Percentiles rank a stretch among this genome's conserved stretches.
phyloP scores from a whole-genome alignment of 2,888 invertebrate genomes.

The Netelia inedita region DNA sequence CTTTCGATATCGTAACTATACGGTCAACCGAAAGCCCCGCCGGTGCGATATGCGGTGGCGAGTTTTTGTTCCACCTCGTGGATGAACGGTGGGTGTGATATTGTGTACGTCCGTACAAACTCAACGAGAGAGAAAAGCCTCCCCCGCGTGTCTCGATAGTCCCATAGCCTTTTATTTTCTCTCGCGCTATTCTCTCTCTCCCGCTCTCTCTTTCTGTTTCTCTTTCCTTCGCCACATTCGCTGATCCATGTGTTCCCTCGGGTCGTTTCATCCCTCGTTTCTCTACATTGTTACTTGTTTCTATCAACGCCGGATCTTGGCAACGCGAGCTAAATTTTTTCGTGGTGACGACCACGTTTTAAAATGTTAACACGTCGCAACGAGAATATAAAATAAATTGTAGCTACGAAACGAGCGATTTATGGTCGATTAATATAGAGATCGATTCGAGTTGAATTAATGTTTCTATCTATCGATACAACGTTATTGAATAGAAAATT shows the following conservation, averaged over 20 bases:
- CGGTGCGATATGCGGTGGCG: slow-evolving; percentile 46
- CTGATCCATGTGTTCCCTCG: slow-evolving; percentile 20
- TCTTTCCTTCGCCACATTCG: background rate
- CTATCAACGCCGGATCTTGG: slow-evolving; percentile 27
- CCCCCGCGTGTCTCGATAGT: slow-evolving; percentile 18
- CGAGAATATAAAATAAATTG: no score
- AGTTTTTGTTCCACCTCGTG: slow-evolving; percentile 35
- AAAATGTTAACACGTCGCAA: background rate
- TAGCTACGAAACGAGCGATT: no score
- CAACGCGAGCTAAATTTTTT: background rate
- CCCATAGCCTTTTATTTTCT: slow-evolving; percentile 39
- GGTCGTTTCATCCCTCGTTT: slow-evolving; percentile 25
- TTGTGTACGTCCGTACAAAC: slow-evolving; percentile 34
- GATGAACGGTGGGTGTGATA: slow-evolving; percentile 34
- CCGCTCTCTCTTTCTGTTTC: background rate
- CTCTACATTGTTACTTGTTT: slow-evolving; percentile 33
- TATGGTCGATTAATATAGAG: no score
- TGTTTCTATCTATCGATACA: no score
- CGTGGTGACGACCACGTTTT: background rate
- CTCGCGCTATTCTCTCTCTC: slow-evolving; percentile 6
- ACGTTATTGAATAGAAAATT: no score
- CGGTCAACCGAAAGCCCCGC: slow-evolving; percentile 38
- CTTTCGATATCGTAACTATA: slow-evolving; percentile 22
- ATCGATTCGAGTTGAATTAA: no score
- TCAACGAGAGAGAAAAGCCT: slow-evolving; percentile 28